Evolutionary conservation across 2,113 vertebrate species (phyloP), one percentile per base, ranked within the genome.

Genomic region (Clarias gariepinus): DNA sequence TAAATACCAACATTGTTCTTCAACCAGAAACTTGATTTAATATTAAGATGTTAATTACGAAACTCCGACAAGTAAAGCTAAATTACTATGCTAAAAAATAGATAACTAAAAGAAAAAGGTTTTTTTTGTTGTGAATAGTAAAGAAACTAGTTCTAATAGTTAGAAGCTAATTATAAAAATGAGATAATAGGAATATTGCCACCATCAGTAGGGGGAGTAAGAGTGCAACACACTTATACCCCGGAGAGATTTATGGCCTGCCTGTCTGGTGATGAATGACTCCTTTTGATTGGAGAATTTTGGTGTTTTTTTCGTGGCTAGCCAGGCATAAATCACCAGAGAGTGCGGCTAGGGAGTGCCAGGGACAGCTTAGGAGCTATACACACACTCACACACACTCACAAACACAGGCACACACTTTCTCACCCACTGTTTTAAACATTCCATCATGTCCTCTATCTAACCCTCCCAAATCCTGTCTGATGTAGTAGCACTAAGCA

Each of bases 281-380:
- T 83, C 23, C 16, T 79, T 58, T 28, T 82, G 80, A 90, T 86
- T 87, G 87, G 78, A 76, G 78, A 82, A 88, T 88, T 87, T 63
- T 81, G 81, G 64, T 25, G 47, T 83, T 82, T 77, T 85, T 87
- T 57, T 52, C 55, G 57, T 28, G 53, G 61, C 69, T 28, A 64
- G 73, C 55, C 58, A 58, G 41, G 58, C 83, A 90, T 86, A 86
- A 90, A 90, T 89, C 83, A 89, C 57, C 60, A 47, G 36, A 58
- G 25, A 60, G 16, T 5, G 12, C 55, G 12, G 8, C 61, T 64
- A n/a, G 47, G 47, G 36, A 79, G 61, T 52, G 47, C 74, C 84
- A 55, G 47, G 21, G 18, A 76, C 57, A 55, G 79, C 53, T 58
- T 58, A 30, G 53, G 25, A 55, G 55, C n/a, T 63, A 10, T 19